Percentiles rank a stretch among this genome's conserved stretches.
These are phyloP conservation scores for Nannospalax galili DNA, from an alignment of 2,113 vertebrate species.

Conservation along the genomic window DNA sequence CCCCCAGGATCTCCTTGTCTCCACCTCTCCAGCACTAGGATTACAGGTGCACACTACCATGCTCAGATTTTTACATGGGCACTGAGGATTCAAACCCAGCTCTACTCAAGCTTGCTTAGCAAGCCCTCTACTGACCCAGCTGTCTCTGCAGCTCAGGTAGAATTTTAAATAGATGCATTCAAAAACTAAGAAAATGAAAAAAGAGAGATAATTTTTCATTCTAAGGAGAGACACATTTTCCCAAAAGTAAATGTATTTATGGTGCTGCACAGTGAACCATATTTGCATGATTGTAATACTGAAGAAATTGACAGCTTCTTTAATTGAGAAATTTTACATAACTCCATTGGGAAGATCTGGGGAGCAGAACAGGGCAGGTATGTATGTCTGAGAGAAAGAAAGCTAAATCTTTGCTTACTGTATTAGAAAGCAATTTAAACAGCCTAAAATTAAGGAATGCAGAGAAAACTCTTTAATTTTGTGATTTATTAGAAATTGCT, in stretches of 20 bases:
- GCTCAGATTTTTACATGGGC: background rate
- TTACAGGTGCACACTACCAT: background rate
- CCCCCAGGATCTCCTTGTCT: too few relatives aligned
- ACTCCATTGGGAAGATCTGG: background rate
- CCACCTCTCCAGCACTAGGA: background rate
- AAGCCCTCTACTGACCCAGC: background rate
- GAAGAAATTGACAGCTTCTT: background rate
- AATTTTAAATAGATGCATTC: background rate
- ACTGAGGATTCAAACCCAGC: too few relatives aligned
- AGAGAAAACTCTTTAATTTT: constrained; percentile 45
- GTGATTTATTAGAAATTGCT: constrained; percentile 56
- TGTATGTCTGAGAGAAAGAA: background rate
- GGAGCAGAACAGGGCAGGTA: background rate
- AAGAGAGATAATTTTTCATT: background rate
- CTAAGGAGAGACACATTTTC: background rate
- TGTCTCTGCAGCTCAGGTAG: background rate
- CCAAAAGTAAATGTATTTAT: background rate
- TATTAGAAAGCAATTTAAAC: constrained; percentile 37
- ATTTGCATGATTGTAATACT: background rate
- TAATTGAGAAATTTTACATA: constrained; percentile 10
- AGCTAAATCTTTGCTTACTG: background rate
- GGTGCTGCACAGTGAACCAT: background rate
- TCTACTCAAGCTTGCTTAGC: background rate
- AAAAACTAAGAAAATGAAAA: background rate
- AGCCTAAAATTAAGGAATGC: constrained; percentile 53